Evolutionary conservation across 2,113 vertebrate genomes (phyloP).

Genomic region (Cranoglanis bouderius): DNA sequence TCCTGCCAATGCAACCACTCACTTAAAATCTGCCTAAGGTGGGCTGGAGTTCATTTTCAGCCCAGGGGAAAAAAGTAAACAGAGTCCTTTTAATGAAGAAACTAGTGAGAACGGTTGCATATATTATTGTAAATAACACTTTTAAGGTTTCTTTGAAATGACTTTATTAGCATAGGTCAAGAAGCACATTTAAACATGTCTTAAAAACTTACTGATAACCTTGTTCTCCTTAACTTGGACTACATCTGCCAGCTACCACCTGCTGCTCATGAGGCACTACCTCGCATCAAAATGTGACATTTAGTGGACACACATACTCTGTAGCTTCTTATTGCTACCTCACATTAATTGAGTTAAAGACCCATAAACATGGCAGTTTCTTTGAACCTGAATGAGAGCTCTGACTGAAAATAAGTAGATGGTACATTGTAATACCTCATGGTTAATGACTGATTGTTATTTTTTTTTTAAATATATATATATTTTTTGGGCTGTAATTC

Average conservation of each 20-base stretch:
- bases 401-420: not conserved
- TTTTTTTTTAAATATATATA: too few species aligned
- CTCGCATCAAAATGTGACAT: constrained; percentile 59
- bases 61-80: not conserved
- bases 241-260: constrained; percentile 74
- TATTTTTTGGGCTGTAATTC: constrained; percentile 5
- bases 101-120: not conserved
- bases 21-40: not conserved
- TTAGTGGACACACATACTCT: not conserved
- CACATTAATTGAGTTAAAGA: not conserved
- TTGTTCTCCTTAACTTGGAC: constrained; percentile 64
- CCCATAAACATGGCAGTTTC: not conserved
- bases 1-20: not conserved
- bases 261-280: constrained; percentile 66
- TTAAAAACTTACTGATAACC: not conserved
- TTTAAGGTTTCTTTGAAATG: not conserved
- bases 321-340: not conserved
- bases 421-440: not conserved
- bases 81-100: not conserved
- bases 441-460: too few species aligned
- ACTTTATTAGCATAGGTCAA: too few species aligned
- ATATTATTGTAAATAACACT: not conserved
- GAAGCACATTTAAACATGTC: not conserved
- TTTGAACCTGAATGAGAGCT: not conserved
- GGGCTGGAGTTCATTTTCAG: not conserved